Evolutionary conservation across 2,113 vertebrate species (phyloP).

Genomic region (Chrysochloris asiatica): DNA sequence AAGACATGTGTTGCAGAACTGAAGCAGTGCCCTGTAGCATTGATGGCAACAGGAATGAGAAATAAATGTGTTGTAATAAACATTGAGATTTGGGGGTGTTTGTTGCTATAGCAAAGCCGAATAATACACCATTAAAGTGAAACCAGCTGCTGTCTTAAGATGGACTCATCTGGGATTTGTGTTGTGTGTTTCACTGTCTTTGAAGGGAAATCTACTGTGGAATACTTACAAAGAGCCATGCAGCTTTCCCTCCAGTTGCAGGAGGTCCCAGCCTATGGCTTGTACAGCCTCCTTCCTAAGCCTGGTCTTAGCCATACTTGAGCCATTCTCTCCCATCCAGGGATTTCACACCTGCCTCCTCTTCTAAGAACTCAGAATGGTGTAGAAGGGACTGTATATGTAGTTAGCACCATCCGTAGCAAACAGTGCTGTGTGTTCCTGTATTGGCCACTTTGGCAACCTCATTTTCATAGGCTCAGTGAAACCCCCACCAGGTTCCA

Average conservation of each 20-base stretch:
- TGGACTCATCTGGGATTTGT: not conserved
- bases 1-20: not conserved
- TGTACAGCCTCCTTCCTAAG: not conserved
- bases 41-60: not conserved
- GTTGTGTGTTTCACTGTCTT: not conserved
- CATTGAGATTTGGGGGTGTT: not conserved
- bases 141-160: not conserved
- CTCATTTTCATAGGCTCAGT: not conserved
- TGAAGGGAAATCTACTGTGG: too few relatives aligned
- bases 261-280: not conserved
- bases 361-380: not conserved
- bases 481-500: not conserved
- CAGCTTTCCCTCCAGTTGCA: not conserved
- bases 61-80: not conserved
- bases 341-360: not conserved
- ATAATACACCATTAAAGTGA: slow-evolving; percentile 45
- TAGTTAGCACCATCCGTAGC: not conserved
- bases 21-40: not conserved
- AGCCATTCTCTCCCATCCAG: too few relatives aligned
- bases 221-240: slow-evolving; percentile 1
- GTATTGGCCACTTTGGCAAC: not conserved
- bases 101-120: slow-evolving; percentile 22
- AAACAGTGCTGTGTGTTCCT: not conserved
- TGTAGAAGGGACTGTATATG: too few relatives aligned
- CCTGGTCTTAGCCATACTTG: not conserved